phyloP scores from a whole-genome alignment of 2,797 vertebrate genomes.

The Falco berigora region DNA sequence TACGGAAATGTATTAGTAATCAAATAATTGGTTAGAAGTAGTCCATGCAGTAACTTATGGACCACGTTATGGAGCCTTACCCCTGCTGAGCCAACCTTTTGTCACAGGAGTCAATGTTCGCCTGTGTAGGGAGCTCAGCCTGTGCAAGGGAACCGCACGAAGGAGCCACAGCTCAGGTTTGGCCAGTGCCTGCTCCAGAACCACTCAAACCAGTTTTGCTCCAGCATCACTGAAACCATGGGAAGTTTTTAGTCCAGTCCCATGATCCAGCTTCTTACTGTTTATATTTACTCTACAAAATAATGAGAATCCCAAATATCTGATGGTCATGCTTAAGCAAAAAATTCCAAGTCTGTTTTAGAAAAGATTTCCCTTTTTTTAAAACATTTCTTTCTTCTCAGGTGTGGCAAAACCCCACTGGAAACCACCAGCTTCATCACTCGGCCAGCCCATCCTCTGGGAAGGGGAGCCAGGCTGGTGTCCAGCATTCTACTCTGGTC shows the following conservation, averaged over 20 bases:
- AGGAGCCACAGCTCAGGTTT: neutral
- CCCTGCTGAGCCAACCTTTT: neutral
- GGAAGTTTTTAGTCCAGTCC: neutral
- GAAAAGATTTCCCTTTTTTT: neutral
- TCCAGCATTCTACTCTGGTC: slow-evolving; percentile 4
- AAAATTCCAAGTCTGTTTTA: neutral
- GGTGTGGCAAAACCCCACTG: neutral
- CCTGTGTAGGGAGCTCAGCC: fast-evolving
- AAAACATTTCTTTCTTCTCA: neutral
- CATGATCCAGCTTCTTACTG: neutral
- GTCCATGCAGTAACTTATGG: neutral
- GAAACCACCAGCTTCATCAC: neutral
- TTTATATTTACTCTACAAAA: neutral
- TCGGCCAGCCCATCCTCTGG: neutral
- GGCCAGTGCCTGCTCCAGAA: neutral
- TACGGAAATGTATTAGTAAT: neutral
- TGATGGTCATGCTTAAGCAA: neutral
- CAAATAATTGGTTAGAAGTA: neutral
- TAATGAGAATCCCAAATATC: neutral
- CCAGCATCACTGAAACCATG: neutral
- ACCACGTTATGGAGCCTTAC: fast-evolving
- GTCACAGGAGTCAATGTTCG: fast-evolving
- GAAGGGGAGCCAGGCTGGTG: neutral
- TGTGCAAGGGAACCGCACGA: neutral
- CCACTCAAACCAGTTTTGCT: neutral